phyloP scores from a whole-genome alignment of 2,888 invertebrate species.

The Craniophora ligustri region DNA sequence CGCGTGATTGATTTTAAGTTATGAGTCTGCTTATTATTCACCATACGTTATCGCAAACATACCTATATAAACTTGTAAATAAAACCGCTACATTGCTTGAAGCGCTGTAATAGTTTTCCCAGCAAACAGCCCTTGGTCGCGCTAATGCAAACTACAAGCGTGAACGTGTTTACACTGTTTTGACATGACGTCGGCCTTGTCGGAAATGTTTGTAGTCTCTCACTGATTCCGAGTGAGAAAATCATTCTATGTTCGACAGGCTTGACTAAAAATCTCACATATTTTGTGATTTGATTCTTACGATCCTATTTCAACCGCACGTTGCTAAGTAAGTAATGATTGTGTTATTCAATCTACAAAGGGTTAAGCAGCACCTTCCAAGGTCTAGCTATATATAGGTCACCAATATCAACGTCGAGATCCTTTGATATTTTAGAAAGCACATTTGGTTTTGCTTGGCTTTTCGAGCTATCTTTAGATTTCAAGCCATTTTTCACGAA shows the following conservation, averaged over 20 bases:
- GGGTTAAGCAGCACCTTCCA: too few relatives aligned
- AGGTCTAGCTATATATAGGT: too few relatives aligned
- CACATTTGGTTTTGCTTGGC: too few relatives aligned
- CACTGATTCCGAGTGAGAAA: conserved; percentile 40
- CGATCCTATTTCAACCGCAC: too few relatives aligned
- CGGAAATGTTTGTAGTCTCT: conserved; percentile 59
- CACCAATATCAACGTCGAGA: too few relatives aligned
- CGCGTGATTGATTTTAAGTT: too few relatives aligned
- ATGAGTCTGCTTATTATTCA: not conserved
- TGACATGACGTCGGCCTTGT: conserved; percentile 55
- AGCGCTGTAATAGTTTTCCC: conserved; percentile 55
- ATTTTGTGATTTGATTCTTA: too few relatives aligned
- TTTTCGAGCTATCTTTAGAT: too few relatives aligned
- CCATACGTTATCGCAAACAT: not conserved
- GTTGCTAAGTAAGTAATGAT: too few relatives aligned
- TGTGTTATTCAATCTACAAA: too few relatives aligned
- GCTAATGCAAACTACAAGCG: conserved; percentile 48
- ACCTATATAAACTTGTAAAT: conserved; percentile 8
- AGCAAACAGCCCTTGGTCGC: conserved; percentile 58
- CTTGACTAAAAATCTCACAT: not conserved
- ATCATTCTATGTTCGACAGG: conserved; percentile 8
- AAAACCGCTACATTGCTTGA: conserved; percentile 30
- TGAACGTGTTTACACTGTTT: conserved; percentile 51
- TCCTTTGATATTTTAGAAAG: too few relatives aligned
- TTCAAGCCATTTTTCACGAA: too few relatives aligned